Evolutionary conservation across 2,113 vertebrate genomes (phyloP), one percentile per base, ranked within the genome.

Genomic region (Puntigrus tetrazona): DNA sequence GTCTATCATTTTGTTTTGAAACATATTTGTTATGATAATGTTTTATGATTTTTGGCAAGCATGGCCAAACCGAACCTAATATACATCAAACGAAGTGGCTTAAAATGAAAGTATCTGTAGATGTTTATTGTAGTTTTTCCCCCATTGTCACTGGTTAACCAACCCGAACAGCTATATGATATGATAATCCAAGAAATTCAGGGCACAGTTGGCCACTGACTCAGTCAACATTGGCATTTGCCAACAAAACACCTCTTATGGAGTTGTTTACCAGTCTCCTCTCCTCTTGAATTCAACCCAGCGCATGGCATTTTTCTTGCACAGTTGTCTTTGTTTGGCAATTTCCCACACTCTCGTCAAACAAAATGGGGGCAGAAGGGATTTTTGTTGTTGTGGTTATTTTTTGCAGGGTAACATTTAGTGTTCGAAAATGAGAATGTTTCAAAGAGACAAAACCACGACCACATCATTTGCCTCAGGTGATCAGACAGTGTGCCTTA

Each of bases 241-340:
- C 4, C 57, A 20, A 31, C 77, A 63, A 63, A 63, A 45, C 8
- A 61, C 36, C 36, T 43, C 77, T 45, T 11, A 63, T 34, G 41
- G 78, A 80, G 38, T 67, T 67, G 59, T 80, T 65, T 65, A 45
- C 78, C 55, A 43, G 38, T 65, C 59, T 67, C 25, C 38, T 65
- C 59, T 47, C 2, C 10, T 34, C 41, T 80, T 47, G 41, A 45
- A 63, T 65, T 41, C 13, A 59, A 14, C 34, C 50, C 22, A 38
- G 22, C 8, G 1, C 52, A 78, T 38, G 14, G 22, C 11, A 38
- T 61, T 22, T 65, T 20, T 45, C 38, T 43, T 14, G 38, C 27
- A 47, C 36, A 79, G 27, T 80, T 29, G 18, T 67, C 59, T 65
- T 80, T 80, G 59, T 80, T 47, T 4, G 20, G 27, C 9, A 2